A percentile compares a stretch with the other conserved stretches of the same genome.
Conservation (phyloP, 2,888 invertebrate species). For the Troglohyphantes excavatus region DNA sequence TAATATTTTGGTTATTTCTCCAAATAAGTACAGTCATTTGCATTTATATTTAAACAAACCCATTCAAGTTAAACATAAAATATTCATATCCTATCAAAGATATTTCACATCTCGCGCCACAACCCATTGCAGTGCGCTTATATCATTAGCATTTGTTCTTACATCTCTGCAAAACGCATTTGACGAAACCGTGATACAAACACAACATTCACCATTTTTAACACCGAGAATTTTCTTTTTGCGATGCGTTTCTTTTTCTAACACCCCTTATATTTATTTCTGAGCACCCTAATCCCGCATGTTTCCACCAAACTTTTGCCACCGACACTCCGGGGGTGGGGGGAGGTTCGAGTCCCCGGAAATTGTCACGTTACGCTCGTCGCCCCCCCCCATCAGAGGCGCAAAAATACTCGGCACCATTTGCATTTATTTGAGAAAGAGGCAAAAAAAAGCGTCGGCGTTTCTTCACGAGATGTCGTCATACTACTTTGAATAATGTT, state of each 20-base stretch:
- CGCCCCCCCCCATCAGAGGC: constrained; percentile 39
- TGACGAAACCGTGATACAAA: background rate
- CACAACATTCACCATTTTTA: constrained; percentile 25
- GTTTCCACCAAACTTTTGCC: constrained; percentile 8
- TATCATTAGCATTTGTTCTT: background rate
- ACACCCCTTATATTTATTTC: constrained; percentile 30
- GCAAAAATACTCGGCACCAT: constrained; percentile 72
- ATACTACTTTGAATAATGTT: constrained; percentile 78
- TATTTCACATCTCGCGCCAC: background rate
- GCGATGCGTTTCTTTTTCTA: constrained; percentile 15
- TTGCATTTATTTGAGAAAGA: constrained; percentile 71
- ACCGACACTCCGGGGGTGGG: background rate
- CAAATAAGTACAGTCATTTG: background rate
- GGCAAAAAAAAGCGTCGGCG: constrained; percentile 56
- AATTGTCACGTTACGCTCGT: constrained; percentile 70
- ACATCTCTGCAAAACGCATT: background rate
- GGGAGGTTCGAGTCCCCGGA: constrained; percentile 13
- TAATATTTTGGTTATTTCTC: background rate
- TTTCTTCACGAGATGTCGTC: constrained; percentile 74
- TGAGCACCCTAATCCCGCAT: background rate
- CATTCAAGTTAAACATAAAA: background rate
- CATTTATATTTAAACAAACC: background rate
- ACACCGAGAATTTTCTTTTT: background rate
- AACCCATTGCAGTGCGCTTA: background rate
- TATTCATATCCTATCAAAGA: background rate